Evolutionary conservation across 2,113 vertebrate species (phyloP).

Genomic region (Cepphus grylle): DNA sequence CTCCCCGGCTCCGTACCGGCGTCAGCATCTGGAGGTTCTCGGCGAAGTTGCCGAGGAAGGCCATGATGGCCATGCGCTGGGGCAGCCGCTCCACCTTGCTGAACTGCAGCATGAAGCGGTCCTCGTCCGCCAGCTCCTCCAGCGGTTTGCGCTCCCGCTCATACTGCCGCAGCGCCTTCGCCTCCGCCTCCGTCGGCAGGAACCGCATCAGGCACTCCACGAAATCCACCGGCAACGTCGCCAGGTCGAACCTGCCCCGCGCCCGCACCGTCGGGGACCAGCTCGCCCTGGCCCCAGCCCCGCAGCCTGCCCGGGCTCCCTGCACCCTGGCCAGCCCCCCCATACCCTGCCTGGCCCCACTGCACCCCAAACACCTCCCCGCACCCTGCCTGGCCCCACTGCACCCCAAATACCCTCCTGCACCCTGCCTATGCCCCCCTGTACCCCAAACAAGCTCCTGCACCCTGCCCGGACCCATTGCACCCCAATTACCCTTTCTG

Average conservation of each 20-base stretch:
- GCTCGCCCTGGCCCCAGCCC: neutral
- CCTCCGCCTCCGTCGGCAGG: slow-evolving; percentile 89
- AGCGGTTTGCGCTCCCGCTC: slow-evolving; percentile 88
- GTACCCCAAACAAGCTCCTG: neutral
- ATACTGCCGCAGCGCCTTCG: slow-evolving; percentile 87
- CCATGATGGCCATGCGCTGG: slow-evolving; percentile 94
- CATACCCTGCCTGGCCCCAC: neutral
- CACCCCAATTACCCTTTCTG: too few species aligned
- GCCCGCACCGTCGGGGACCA: rapidly evolving
- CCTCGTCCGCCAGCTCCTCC: slow-evolving; percentile 90
- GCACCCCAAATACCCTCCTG: neutral
- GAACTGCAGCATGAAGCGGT: slow-evolving; percentile 93
- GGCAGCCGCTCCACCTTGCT: slow-evolving; percentile 94
- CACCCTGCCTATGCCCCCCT: neutral
- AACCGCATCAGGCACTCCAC: slow-evolving; percentile 96
- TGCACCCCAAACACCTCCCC: neutral
- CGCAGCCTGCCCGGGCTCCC: too few species aligned
- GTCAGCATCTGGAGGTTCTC: slow-evolving; percentile 91
- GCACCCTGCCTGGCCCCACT: neutral
- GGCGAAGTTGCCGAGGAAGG: slow-evolving; percentile 90
- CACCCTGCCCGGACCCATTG: too few species aligned
- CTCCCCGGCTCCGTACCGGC: slow-evolving; percentile 69
- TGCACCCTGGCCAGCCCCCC: neutral
- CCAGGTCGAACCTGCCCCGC: slow-evolving; percentile 85
- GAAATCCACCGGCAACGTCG: slow-evolving; percentile 89